Base-by-base conservation (phyloP, 2,888 invertebrate species). In the Hermaeophaga mercurialis region DNA sequence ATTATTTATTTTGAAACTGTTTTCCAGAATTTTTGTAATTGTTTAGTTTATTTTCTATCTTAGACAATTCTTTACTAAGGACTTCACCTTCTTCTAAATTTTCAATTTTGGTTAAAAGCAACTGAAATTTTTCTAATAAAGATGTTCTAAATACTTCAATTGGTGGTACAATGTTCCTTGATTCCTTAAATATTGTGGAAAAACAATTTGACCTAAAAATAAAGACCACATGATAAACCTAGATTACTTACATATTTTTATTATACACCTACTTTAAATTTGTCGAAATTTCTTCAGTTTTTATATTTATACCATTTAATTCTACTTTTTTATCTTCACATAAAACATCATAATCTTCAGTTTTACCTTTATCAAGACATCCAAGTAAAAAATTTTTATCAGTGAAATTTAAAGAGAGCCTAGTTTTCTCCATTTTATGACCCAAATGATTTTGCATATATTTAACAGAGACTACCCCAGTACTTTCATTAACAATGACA, bases 391-490 rank as follows among this genome's bases (percentile, higher is more conserved):
- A 22, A 8, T 26, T 9, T 26, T 9, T 26, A 8, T 26, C 26
- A 26, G 2, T 26, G 9, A 26, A 26, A 9, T 6, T 26, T 43
- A 9, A 24, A 9, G 22, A 43, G 6, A 43, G 24, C 12, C 24
- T 22, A 43, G 8, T 12, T 43, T 15, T 22, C 22, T 46, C 46
- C 33, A 46, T 31, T 18, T 19, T 33, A 14, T 46, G 46, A 6
- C 46, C 46, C 14, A 46, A 11, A 22, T 46, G 46, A 18, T 2
- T 33, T 12, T 33, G n/a, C 12, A 46, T 12, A 33, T 33, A 46
- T 8, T 34, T 31, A 17, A 33, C n/a, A 14, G 18, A 46, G 4
- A 46, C 34, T 12, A 1, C 8, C 18, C 33, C 34, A n/a, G 33
- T 46, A 14, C 4, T 28, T 45, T 34, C 14, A 46, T 18, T 34